phyloP scores from a whole-genome alignment of 92 coral and sea anemone species.

The Paramuricea clavata region DNA sequence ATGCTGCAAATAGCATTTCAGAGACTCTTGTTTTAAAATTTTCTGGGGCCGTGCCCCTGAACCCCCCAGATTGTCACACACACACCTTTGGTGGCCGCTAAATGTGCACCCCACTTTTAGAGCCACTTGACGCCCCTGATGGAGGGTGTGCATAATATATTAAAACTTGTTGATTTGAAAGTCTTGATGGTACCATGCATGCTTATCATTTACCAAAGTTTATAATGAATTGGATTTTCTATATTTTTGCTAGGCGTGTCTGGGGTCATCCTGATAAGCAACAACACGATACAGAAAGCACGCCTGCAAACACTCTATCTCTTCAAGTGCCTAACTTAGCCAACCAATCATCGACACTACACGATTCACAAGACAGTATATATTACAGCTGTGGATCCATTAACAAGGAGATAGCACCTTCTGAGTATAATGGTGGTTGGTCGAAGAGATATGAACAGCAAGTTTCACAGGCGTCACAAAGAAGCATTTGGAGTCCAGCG shows the following conservation, averaged over 20 bases:
- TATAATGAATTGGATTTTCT: neutral
- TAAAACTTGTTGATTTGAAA: no score
- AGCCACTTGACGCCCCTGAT: no score
- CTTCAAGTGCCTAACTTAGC: slow-evolving; percentile 42
- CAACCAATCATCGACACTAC: slow-evolving; percentile 68
- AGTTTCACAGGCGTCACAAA: neutral
- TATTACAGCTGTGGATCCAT: slow-evolving; percentile 97
- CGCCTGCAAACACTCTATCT: slow-evolving; percentile 3
- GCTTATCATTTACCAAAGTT: no score
- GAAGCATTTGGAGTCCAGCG: slow-evolving; percentile 45
- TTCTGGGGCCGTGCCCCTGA: no score
- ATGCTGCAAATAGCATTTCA: no score
- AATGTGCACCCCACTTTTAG: no score
- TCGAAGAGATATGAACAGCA: slow-evolving; percentile 28
- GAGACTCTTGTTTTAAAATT: no score
- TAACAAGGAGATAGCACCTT: slow-evolving; percentile 7
- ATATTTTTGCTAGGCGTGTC: slow-evolving; percentile 76
- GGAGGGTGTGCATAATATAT: no score
- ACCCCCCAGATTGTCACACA: no score
- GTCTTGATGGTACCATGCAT: no score
- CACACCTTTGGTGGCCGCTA: no score
- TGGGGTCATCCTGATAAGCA: slow-evolving; percentile 82
- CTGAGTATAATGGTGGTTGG: slow-evolving; percentile 9
- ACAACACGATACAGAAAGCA: slow-evolving; percentile 47
- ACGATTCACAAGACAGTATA: slow-evolving; percentile 93